These are phyloP conservation scores for Lithophane socia DNA, from an alignment of 2,888 invertebrate genomes.

Conservation along the genomic window DNA sequence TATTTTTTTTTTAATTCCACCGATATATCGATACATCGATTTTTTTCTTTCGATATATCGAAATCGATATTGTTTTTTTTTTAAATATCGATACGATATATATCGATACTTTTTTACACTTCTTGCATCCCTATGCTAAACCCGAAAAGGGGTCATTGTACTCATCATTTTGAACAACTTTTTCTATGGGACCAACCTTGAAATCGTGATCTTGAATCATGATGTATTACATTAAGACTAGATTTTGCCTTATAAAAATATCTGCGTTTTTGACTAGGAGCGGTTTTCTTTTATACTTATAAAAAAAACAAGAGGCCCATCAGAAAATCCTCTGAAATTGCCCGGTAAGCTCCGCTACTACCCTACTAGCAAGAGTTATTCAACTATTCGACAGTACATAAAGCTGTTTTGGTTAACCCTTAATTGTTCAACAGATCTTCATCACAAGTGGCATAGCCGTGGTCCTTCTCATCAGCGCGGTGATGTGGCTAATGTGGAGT, in stretches of 20 bases:
- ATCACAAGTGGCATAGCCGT: slow-evolving; percentile 82
- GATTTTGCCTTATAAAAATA: background rate
- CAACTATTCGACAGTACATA: background rate
- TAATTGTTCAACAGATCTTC: slow-evolving; percentile 77
- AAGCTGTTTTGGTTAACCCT: background rate
- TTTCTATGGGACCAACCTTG: too few species aligned
- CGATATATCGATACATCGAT: too few species aligned
- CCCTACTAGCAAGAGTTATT: too few species aligned
- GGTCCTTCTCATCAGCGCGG: slow-evolving; percentile 77
- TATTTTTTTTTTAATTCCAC: too few species aligned
- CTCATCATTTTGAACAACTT: too few species aligned
- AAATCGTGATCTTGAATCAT: background rate
- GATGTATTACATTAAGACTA: background rate
- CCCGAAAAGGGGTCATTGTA: too few species aligned
- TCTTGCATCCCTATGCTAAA: too few species aligned
- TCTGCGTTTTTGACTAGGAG: background rate
- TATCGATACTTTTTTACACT: too few species aligned
- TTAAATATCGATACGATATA: too few species aligned
- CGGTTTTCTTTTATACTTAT: background rate
- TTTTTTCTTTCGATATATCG: too few species aligned
- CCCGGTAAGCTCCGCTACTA: too few species aligned
- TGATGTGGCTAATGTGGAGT: slow-evolving; percentile 85
- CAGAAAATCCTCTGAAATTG: background rate
- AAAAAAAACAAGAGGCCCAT: background rate
- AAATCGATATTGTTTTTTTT: too few species aligned